Conservation (phyloP, 2,113 vertebrate species). For the Theropithecus gelada region DNA sequence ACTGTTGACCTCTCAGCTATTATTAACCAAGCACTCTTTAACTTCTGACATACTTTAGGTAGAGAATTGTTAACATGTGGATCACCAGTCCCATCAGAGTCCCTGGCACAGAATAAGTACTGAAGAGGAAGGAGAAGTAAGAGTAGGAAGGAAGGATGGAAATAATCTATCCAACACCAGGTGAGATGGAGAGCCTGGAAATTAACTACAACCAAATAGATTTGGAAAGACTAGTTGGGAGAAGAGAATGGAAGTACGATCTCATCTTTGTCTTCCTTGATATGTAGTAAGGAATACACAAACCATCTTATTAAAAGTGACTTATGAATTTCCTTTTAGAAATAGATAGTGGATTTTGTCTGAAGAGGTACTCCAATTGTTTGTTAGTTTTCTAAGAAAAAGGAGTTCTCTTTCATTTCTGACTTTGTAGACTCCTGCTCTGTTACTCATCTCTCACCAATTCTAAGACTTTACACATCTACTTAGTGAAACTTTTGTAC, state of each 20-base stretch:
- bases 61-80: not conserved
- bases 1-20: not conserved
- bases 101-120: not conserved
- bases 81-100: not conserved
- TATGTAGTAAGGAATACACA: not conserved
- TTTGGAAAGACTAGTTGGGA: not conserved
- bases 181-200: not conserved
- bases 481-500: not conserved
- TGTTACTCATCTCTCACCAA: not conserved
- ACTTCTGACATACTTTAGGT: not conserved
- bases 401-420: not conserved
- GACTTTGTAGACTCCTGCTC: not conserved
- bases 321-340: not conserved
- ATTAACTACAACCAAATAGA: not conserved
- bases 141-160: not conserved
- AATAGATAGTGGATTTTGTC: not conserved
- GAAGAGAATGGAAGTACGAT: not conserved
- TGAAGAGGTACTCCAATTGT: not conserved
- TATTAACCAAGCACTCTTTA: constrained; percentile 9
- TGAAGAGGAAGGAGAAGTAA: not conserved
- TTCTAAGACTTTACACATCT: not conserved
- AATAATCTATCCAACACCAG: not conserved
- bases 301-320: not conserved
- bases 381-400: constrained; percentile 6
- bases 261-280: not conserved